Conservation (phyloP, 2,888 invertebrate species). For the Leptinotarsa peninsularis region DNA sequence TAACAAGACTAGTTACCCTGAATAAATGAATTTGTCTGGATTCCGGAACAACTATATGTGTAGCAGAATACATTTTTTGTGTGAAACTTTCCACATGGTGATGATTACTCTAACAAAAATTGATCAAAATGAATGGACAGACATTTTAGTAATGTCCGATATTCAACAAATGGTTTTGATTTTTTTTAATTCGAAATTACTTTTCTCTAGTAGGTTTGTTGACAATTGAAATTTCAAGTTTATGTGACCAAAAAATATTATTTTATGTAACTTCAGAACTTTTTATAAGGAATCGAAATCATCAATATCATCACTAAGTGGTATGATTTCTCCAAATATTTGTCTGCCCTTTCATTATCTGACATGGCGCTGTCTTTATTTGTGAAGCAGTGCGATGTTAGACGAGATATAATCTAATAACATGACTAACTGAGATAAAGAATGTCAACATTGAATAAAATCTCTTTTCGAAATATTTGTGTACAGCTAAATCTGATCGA, state of each 20-base stretch:
- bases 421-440: conserved; percentile 20
- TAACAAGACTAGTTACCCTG: neutral
- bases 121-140: no score
- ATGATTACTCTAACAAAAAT: neutral
- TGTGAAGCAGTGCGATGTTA: conserved; percentile 4
- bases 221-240: no score
- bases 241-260: no score
- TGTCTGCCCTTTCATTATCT: neutral
- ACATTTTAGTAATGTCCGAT: no score
- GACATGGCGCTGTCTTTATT: neutral
- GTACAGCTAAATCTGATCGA: neutral
- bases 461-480: neutral
- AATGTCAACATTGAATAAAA: conserved; percentile 25
- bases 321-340: neutral
- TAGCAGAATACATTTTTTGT: neutral
- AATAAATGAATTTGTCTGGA: neutral
- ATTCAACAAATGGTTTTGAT: no score
- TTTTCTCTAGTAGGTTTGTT: no score
- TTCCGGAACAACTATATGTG: neutral
- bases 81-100: neutral
- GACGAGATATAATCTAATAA: conserved; percentile 14
- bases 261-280: no score
- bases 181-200: no score
- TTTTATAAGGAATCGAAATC: no score
- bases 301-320: neutral